Evolutionary conservation across 2,113 vertebrate genomes (phyloP), one percentile per base, ranked within the genome.

Genomic region (Onychorhynchus coronatus): DNA sequence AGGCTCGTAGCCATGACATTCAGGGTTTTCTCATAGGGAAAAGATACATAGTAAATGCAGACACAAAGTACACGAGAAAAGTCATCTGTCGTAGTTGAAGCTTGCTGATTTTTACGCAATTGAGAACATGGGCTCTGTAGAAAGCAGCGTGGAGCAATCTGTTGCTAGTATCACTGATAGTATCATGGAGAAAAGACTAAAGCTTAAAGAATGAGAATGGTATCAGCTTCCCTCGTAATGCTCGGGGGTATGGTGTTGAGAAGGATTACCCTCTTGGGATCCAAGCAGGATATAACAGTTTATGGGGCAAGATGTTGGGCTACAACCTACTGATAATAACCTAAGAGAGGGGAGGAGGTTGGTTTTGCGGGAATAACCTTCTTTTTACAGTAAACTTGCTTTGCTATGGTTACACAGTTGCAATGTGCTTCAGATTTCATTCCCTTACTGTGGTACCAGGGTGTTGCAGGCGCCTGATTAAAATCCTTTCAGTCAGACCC

Each of bases 211-310:
- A 4, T 21, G 39, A 58, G n/a, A 82, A 37, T 28, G 28, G 12
- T 49, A 53, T 7, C 47, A 80, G 68, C 25, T 63, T 73, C 53
- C 31, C 46, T 75, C 13, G 49, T 74, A 59, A 35, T 9, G 24
- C 61, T 68, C 42, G 39, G 3, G 28, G 28, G 27, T 21, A 33
- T 52, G 0, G 0, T 1, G 0, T 28, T 2, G 5, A 9, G 42
- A 55, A 82, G 30, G 23, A 62, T 50, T 88, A 7, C 22, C 52
- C 10, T 50, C 18, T 42, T 42, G 66, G 82, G 37, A 35, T 78
- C 42, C 74, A 71, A 12, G 61, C 22, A 42, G 17, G 8, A 9
- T 74, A 7, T n/a, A 66, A 5, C 5, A 79, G 14, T 73, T 90
- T 14, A 5, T 46, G 50, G 35, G 25, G 7, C 39, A 49, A 68